phyloP scores from a whole-genome alignment of 2,797 vertebrate species.

The Tokudaia muenninki region DNA sequence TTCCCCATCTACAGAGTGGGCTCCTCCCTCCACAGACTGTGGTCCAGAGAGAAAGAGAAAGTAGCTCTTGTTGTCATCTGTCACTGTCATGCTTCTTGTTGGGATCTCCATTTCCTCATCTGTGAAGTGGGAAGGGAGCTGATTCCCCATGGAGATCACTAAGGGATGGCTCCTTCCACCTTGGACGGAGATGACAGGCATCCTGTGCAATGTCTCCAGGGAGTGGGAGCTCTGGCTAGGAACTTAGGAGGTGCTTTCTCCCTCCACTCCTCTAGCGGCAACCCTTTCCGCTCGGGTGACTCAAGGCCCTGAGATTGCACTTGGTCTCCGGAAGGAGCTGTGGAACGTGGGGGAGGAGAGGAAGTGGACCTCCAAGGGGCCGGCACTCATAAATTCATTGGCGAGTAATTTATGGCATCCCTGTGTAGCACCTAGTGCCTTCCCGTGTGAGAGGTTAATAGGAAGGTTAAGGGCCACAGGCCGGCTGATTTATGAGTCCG shows the following conservation, averaged over 20 bases:
- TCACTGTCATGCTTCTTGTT: background rate
- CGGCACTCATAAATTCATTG: constrained; percentile 88
- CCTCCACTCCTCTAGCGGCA: fast-evolving
- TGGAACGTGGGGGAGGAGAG: constrained; percentile 51
- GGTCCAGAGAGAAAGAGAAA: background rate
- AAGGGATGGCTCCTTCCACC: background rate
- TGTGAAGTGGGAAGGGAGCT: background rate
- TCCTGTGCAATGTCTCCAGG: background rate
- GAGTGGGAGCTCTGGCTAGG: background rate
- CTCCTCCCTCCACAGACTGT: too few species aligned
- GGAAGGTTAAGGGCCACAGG: constrained; percentile 89
- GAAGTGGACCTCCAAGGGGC: constrained; percentile 81
- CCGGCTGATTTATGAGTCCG: constrained; percentile 88
- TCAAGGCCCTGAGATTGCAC: constrained; percentile 72
- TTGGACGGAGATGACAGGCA: fast-evolving
- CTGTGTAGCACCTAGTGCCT: constrained; percentile 88
- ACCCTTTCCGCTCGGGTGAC: background rate
- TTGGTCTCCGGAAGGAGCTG: constrained; percentile 71
- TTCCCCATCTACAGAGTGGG: background rate
- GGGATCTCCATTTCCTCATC: background rate
- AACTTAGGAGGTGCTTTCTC: background rate
- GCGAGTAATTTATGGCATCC: constrained; percentile 86
- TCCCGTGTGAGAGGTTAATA: constrained; percentile 91
- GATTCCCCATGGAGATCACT: background rate
- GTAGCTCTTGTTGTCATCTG: background rate